Evolutionary conservation across 2,888 invertebrate species (phyloP).

Genomic region (Ferrisia virgata): DNA sequence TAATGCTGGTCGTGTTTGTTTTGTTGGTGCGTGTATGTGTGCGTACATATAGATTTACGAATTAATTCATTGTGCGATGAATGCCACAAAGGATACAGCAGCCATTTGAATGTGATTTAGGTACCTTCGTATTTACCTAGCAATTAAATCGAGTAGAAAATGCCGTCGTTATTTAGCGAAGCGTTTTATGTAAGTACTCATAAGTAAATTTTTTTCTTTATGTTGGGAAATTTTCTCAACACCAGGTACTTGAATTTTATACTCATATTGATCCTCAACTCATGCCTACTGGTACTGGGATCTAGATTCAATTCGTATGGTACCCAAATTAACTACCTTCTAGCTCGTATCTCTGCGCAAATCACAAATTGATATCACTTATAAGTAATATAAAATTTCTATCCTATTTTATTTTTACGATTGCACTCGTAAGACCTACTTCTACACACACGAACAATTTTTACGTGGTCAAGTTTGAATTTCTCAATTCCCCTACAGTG

Average conservation of each 20-base stretch:
- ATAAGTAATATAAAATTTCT: no score
- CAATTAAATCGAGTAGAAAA: background rate
- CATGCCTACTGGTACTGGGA: no score
- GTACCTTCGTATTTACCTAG: background rate
- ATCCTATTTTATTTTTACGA: no score
- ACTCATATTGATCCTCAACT: no score
- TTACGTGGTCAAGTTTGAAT: background rate
- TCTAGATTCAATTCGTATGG: no score
- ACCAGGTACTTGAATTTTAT: no score
- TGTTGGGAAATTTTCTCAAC: background rate
- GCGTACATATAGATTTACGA: background rate
- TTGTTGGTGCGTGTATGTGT: background rate
- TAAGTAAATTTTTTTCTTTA: background rate
- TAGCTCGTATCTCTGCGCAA: no score
- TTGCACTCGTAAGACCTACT: no score
- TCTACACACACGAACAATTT: no score
- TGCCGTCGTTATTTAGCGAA: slow-evolving; percentile 38
- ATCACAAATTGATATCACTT: no score
- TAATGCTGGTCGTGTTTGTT: background rate
- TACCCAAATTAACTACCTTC: no score
- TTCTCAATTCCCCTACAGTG: no score
- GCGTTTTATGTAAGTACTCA: slow-evolving; percentile 36
- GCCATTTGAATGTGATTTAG: background rate
- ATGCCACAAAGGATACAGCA: background rate
- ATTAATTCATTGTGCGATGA: background rate